Base-by-base conservation (phyloP, 2,797 vertebrate genomes). In the Todus mexicanus region DNA sequence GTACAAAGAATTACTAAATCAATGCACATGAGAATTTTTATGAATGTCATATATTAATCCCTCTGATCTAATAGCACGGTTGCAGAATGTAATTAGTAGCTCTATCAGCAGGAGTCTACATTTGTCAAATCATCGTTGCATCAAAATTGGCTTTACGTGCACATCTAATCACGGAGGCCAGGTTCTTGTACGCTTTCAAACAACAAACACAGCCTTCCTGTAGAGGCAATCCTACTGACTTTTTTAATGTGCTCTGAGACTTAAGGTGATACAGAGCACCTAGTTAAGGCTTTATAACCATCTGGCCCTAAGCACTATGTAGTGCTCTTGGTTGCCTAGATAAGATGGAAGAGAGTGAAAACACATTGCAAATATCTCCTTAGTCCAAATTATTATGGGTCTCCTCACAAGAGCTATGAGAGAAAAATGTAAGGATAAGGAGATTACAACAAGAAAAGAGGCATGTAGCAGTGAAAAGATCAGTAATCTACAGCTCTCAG, bases 1-100 rank as follows among this genome's bases (percentile, higher is more conserved):
- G 7, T 65, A 65, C 69, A 47, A 66, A 74, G 45, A 83, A 84
- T 80, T 69, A 64, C 40, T 73, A 73, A 69, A 85, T 78, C 51
- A 84, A 74, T 73, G 59, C 54, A 82, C 35, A 20, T 4, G 4
- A 57, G 63, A 72, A 9, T 69, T 74, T 89, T 75, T 56, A 90
- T 69, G 35, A 84, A 59, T 64, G 71, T 33, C 35, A 48, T 84
- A 11, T 65, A 54, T 89, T 91, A 95, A 85, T 72, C 22, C 33
- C 27, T 92, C 65, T 89, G 79, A 77, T 83, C 45, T 63, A 60
- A 60, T 17, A 68, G 63, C 31, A 64, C 1, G 6, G 33, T 63
- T 75, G 50, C 72, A 87, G 91, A 90, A 94, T 47, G 51, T 80
- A 93, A 95, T 92, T 78, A 59, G n/a, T 43, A 89, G 35, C 50